Evolutionary conservation across 2,113 vertebrate genomes (phyloP).

Genomic region (Anarhynchus alexandrinus): DNA sequence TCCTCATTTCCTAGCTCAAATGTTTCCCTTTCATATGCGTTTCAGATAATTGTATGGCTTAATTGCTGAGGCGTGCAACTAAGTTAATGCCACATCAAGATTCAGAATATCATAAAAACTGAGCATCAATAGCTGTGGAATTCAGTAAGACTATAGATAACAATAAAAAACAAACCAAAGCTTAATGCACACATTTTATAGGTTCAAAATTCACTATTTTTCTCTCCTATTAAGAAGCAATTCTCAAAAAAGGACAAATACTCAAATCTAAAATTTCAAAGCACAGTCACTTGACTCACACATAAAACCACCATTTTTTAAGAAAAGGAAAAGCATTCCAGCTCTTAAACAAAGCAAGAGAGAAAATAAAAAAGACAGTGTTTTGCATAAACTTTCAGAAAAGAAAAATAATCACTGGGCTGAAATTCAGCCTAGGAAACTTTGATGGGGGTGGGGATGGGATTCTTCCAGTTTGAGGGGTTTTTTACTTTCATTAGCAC

Average conservation of each 20-base stretch:
- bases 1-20: not conserved
- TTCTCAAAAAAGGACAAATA: not conserved
- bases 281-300: not conserved
- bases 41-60: not conserved
- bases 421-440: not conserved
- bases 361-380: not conserved
- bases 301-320: not conserved
- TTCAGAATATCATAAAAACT: not conserved
- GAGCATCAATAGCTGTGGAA: not conserved
- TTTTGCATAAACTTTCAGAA: not conserved
- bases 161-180: not conserved
- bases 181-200: not conserved
- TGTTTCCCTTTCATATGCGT: not conserved
- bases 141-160: not conserved
- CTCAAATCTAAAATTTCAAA: not conserved
- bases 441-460: not conserved
- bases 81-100: not conserved
- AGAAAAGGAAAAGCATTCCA: not conserved
- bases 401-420: not conserved
- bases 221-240: not conserved
- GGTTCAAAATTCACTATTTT: not conserved
- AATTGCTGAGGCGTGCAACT: not conserved
- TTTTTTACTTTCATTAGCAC: not conserved
- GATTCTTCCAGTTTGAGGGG: not conserved
- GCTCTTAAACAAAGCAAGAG: not conserved